Evolutionary conservation across 2,888 invertebrate genomes (phyloP).

Genomic region (Ceramica pisi): DNA sequence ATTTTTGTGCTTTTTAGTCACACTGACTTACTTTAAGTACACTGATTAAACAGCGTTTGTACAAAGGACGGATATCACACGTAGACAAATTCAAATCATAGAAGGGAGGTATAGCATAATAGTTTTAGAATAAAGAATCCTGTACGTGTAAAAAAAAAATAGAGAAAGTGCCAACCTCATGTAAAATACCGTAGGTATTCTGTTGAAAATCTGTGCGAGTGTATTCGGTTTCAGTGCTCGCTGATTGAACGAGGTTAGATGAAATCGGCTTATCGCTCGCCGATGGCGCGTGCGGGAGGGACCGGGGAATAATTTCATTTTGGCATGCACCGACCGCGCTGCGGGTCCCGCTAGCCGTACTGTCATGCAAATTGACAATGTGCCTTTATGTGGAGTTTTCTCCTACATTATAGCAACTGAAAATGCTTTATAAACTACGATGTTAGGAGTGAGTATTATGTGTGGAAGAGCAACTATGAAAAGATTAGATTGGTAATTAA

Average conservation of each 20-base stretch:
- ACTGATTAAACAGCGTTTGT: background rate
- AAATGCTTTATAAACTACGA: background rate
- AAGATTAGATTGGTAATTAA: background rate
- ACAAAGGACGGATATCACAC: too few species aligned
- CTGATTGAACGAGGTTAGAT: constrained; percentile 87
- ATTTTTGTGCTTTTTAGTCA: background rate
- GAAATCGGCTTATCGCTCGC: constrained; percentile 86
- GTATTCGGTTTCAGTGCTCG: constrained; percentile 72
- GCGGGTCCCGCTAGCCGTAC: constrained; percentile 61
- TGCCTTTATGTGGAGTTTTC: constrained; percentile 51
- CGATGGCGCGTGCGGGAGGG: constrained; percentile 72
- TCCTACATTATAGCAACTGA: constrained; percentile 31
- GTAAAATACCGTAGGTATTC: constrained; percentile 12
- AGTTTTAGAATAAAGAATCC: background rate
- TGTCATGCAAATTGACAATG: constrained; percentile 75
- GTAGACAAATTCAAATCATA: too few species aligned
- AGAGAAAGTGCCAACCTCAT: background rate
- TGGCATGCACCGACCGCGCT: constrained; percentile 71
- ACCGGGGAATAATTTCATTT: constrained; percentile 83
- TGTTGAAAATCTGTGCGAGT: constrained; percentile 64
- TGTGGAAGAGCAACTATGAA: background rate
- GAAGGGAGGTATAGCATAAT: background rate
- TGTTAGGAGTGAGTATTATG: background rate
- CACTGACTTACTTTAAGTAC: too few species aligned
- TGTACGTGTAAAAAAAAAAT: background rate